Evolutionary conservation across 2,888 invertebrate genomes (phyloP).

Genomic region (Diloba caeruleocephala): DNA sequence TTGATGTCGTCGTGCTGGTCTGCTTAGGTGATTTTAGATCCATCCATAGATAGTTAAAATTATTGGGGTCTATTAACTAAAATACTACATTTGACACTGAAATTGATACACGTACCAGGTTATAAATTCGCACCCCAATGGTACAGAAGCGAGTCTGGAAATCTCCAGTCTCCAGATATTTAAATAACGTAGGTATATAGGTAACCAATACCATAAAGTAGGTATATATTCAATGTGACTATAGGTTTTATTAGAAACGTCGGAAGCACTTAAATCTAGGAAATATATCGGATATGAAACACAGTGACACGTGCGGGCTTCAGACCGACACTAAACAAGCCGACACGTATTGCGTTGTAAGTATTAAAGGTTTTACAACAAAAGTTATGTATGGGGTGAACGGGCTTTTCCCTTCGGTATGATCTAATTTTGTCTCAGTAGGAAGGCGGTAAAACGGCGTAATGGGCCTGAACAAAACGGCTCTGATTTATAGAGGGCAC

Average conservation of each 20-base stretch:
- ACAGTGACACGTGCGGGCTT: conserved; percentile 51
- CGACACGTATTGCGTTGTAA: conserved; percentile 66
- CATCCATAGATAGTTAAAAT: no score
- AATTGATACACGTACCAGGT: no score
- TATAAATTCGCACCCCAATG: no score
- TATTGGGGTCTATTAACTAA: no score
- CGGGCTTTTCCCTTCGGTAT: conserved; percentile 78
- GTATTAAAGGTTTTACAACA: conserved; percentile 81
- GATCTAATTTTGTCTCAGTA: conserved; percentile 86
- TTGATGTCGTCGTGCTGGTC: no score
- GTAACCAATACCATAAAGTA: no score
- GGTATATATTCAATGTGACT: no score
- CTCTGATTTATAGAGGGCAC: conserved; percentile 82
- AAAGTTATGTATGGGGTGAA: conserved; percentile 76
- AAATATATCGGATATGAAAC: conserved; percentile 52
- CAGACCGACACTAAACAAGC: conserved; percentile 63
- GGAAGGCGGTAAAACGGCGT: conserved; percentile 84
- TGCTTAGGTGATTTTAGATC: no score
- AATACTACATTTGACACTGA: no score
- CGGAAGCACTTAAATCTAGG: conserved; percentile 48
- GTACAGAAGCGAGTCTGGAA: no score
- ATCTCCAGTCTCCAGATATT: no score
- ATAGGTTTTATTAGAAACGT: conserved; percentile 37
- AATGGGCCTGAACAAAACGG: conserved; percentile 84
- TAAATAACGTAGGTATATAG: no score